Evolutionary conservation across 2,113 vertebrate genomes (phyloP).

Genomic region (Saccopteryx bilineata): DNA sequence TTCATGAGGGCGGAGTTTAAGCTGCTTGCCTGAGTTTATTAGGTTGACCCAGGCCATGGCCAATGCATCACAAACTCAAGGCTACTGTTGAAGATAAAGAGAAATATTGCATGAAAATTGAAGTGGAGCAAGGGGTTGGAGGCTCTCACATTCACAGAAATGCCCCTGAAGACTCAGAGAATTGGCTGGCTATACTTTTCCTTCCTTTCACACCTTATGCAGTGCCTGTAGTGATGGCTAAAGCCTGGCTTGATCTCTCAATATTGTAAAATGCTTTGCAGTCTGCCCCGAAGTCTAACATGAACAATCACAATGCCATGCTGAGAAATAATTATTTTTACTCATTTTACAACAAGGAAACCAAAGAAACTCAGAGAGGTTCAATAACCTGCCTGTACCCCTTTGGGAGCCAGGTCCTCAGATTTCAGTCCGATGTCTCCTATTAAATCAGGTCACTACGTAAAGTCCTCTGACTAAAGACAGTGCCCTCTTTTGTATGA

Average conservation of each 20-base stretch:
- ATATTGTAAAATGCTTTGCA: neutral
- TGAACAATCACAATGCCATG: neutral
- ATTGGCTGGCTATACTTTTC: neutral
- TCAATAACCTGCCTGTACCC: neutral
- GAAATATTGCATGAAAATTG: neutral
- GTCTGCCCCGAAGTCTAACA: neutral
- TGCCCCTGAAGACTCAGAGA: neutral
- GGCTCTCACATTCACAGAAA: neutral
- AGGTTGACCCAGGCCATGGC: neutral
- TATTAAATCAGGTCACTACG: neutral
- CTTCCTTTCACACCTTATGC: neutral
- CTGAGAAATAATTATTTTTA: neutral
- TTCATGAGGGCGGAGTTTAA: neutral
- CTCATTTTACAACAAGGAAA: neutral
- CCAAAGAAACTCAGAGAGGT: constrained; percentile 1
- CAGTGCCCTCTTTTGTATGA: neutral
- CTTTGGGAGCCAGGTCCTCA: neutral
- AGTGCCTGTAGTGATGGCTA: neutral
- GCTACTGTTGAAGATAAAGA: neutral
- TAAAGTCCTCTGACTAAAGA: constrained; percentile 20
- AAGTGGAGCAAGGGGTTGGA: neutral
- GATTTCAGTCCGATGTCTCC: neutral
- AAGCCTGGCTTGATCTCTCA: neutral
- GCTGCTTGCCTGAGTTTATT: neutral
- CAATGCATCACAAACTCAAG: neutral